A percentile compares a stretch with the other conserved stretches of the same genome.
phyloP scores from a whole-genome alignment of 1,140 invertebrate species.

The Drosophila serrata region DNA sequence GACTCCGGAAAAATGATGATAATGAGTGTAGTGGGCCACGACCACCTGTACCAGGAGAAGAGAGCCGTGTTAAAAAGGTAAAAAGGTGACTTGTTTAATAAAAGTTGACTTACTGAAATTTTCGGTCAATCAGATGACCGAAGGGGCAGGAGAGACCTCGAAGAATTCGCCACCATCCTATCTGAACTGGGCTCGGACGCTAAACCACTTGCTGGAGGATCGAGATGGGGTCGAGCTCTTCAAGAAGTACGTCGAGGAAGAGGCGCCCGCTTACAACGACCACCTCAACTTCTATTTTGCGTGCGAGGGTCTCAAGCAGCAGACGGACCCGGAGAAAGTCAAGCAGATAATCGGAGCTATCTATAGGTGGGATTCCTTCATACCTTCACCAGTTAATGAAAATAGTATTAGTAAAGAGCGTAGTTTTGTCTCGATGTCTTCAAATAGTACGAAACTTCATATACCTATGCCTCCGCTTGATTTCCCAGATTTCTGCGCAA shows the following conservation, averaged over 20 bases:
- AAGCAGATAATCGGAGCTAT: conserved; percentile 93
- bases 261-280: conserved; percentile 91
- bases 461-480: not conserved
- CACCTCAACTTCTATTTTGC: conserved; percentile 96
- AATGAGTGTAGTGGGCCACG: conserved; percentile 85
- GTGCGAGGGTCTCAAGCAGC: conserved; percentile 94
- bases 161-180: conserved; percentile 90
- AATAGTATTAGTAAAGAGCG: not conserved
- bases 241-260: conserved; percentile 92
- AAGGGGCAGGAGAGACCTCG: conserved; percentile 85
- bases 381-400: not conserved
- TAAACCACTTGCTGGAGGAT: conserved; percentile 93
- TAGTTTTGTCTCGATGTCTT: not conserved
- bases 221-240: conserved; percentile 94
- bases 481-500: conserved; percentile 91
- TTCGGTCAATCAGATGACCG: conserved; percentile 74
- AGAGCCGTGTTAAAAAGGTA: conserved; percentile 85
- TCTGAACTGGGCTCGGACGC: conserved; percentile 93
- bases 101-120: too few relatives aligned
- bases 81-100: not conserved
- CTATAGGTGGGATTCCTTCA: conserved; percentile 87
- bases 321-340: conserved; percentile 90
- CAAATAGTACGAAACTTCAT: not conserved
- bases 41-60: conserved; percentile 85
- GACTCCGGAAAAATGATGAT: conserved; percentile 85